phyloP scores from a whole-genome alignment of 2,113 vertebrate species.

The Heterotis niloticus region DNA sequence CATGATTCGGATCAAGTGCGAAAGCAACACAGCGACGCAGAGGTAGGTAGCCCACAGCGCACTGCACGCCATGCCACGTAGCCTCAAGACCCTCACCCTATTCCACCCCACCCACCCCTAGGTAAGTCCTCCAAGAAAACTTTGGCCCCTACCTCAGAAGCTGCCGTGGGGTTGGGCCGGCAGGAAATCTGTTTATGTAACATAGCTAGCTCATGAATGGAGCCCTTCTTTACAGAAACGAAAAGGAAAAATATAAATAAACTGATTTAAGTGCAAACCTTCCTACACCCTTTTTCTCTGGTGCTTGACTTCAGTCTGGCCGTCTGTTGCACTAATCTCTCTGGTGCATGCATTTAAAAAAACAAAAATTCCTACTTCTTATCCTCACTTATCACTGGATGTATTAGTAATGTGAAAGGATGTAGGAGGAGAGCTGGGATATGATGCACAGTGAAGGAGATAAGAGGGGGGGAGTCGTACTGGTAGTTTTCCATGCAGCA shows the following conservation, averaged over 20 bases:
- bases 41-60: slow-evolving; percentile 66
- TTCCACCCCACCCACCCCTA: neutral
- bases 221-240: slow-evolving; percentile 36
- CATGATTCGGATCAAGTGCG: slow-evolving; percentile 99
- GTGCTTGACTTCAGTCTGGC: neutral
- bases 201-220: slow-evolving; percentile 31
- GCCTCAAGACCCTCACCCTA: neutral
- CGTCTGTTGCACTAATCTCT: neutral
- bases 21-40: slow-evolving; percentile 97
- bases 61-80: neutral
- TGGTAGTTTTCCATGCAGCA: too few relatives aligned
- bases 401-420: too few relatives aligned
- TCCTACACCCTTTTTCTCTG: slow-evolving; percentile 6
- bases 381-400: too few relatives aligned
- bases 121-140: neutral
- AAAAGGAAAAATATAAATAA: slow-evolving; percentile 16
- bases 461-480: too few relatives aligned
- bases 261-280: neutral
- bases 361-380: too few relatives aligned
- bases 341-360: too few relatives aligned
- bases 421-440: too few relatives aligned
- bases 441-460: too few relatives aligned
- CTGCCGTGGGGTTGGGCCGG: slow-evolving; percentile 67
- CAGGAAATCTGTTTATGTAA: slow-evolving; percentile 68
- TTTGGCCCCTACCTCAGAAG: slow-evolving; percentile 3